Conservation (phyloP, 2,797 vertebrate species). For the Serranus cabrilla region DNA sequence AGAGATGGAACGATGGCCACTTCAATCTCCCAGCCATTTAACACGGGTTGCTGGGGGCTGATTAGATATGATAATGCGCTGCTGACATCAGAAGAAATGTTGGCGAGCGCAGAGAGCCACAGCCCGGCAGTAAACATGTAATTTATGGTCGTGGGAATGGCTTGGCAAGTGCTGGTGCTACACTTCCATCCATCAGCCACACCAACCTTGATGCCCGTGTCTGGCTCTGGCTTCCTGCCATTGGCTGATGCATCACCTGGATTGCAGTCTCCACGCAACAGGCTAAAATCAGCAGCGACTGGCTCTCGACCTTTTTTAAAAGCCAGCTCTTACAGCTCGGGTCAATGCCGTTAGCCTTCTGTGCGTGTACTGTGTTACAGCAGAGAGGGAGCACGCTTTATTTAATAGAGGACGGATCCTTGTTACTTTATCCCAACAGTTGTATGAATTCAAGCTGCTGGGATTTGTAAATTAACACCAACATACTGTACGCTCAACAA, state of each 20-base stretch:
- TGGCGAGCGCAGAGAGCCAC: constrained; percentile 50
- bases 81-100: constrained; percentile 72
- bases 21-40: constrained; percentile 73
- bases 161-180: constrained; percentile 68
- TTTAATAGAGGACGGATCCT: constrained; percentile 22
- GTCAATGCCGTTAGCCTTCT: constrained; percentile 47
- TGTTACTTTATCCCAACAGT: constrained; percentile 11
- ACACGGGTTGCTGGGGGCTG: constrained; percentile 76
- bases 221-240: constrained; percentile 80
- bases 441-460: constrained; percentile 1
- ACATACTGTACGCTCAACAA: background rate
- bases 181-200: constrained; percentile 75
- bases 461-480: constrained; percentile 26
- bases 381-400: background rate
- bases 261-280: constrained; percentile 72
- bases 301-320: constrained; percentile 52
- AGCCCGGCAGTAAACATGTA: constrained; percentile 72
- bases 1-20: constrained; percentile 62
- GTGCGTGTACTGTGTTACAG: constrained; percentile 45
- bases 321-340: constrained; percentile 47
- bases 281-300: constrained; percentile 45
- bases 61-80: constrained; percentile 87
- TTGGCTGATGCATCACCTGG: constrained; percentile 77
- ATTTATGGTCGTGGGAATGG: constrained; percentile 79
- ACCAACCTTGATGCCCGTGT: constrained; percentile 61